phyloP scores from a whole-genome alignment of 2,113 vertebrate genomes.

The Sigmodon hispidus region DNA sequence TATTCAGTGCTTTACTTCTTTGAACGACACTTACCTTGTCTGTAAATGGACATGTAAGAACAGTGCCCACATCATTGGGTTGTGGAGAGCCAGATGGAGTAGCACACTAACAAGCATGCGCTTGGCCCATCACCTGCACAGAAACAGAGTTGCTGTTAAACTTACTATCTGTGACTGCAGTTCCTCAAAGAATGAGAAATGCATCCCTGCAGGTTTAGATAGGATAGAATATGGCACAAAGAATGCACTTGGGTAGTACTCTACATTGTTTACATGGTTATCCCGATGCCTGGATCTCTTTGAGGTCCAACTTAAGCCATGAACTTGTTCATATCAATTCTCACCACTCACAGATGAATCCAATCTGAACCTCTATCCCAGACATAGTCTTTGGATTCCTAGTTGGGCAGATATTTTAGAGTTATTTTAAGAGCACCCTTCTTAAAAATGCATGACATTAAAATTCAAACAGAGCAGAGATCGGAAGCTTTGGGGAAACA shows the following conservation, averaged over 20 bases:
- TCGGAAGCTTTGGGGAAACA: slow-evolving; percentile 58
- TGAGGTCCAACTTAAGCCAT: slow-evolving; percentile 17
- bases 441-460: slow-evolving; percentile 74
- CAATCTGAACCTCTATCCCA: background rate
- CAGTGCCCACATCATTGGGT: background rate
- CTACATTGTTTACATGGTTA: background rate
- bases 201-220: background rate
- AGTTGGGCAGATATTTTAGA: slow-evolving; percentile 63
- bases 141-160: slow-evolving; percentile 9
- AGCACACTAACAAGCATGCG: background rate
- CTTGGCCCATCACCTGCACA: background rate
- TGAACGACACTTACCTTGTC: background rate
- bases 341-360: slow-evolving; percentile 21
- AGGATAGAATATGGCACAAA: background rate
- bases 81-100: background rate
- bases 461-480: slow-evolving; percentile 74
- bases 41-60: background rate
- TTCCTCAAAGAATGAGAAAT: slow-evolving; percentile 21
- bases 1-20: background rate
- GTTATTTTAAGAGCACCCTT: slow-evolving; percentile 72
- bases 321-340: slow-evolving; percentile 23
- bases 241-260: background rate
- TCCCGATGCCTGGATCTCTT: background rate
- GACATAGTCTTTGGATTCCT: slow-evolving; percentile 42
- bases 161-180: background rate